Conservation (phyloP, 2,113 vertebrate species). For the Chionomys nivalis region DNA sequence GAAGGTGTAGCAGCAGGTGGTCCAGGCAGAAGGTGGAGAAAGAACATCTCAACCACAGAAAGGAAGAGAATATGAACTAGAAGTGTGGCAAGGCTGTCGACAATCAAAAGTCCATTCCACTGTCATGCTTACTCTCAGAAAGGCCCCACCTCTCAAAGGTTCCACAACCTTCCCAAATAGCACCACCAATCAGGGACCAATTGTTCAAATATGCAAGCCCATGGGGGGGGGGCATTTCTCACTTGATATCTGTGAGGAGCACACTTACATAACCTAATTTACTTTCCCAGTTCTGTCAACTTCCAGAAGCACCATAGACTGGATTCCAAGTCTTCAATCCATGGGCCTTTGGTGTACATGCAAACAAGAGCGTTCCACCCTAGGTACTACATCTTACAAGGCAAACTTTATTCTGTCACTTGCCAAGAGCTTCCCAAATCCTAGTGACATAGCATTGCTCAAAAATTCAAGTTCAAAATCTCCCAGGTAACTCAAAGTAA, state of each 20-base stretch:
- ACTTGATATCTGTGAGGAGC: not conserved
- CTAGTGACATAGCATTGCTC: not conserved
- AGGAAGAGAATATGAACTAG: not conserved
- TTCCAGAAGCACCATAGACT: not conserved
- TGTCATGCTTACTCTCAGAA: not conserved
- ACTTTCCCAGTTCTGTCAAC: not conserved
- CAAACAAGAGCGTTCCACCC: not conserved
- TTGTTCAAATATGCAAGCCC: not conserved
- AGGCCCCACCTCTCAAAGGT: not conserved
- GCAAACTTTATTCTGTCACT: not conserved
- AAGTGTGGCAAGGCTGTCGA: not conserved
- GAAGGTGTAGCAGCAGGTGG: not conserved
- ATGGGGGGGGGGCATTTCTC: not conserved
- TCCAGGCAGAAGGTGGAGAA: accelerated
- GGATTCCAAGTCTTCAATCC: not conserved
- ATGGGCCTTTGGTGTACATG: not conserved
- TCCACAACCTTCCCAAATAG: not conserved
- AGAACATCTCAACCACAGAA: not conserved
- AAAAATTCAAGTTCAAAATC: not conserved
- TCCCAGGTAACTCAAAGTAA: not conserved
- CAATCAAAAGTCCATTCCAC: not conserved
- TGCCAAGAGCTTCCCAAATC: not conserved
- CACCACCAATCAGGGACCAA: not conserved
- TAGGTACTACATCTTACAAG: no score
- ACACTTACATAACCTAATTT: not conserved